A percentile compares a stretch with the other conserved stretches of the same genome.
These are phyloP conservation scores for Poecile montanus DNA, from an alignment of 2,797 vertebrate species.

Conservation along the genomic window DNA sequence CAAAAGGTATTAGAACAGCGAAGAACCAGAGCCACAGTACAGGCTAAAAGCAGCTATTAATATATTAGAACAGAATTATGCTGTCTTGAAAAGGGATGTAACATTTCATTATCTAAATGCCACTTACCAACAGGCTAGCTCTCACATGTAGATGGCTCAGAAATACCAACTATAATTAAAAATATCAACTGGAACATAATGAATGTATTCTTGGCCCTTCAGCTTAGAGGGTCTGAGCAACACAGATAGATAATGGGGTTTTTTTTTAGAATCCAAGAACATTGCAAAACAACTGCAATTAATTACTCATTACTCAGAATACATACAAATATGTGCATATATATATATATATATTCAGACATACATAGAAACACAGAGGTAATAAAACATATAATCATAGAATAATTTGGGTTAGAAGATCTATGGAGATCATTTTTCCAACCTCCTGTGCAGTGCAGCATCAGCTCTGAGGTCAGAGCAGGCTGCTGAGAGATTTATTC, in stretches of 20 bases:
- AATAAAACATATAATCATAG: neutral
- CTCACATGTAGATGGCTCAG: slow-evolving; percentile 17
- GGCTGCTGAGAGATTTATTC: neutral
- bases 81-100: slow-evolving; percentile 16
- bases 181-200: slow-evolving; percentile 31
- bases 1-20: neutral
- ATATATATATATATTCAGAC: neutral
- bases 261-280: neutral
- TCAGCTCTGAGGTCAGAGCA: neutral
- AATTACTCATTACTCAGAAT: neutral
- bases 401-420: neutral
- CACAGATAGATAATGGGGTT: neutral
- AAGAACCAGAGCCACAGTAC: neutral
- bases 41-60: slow-evolving; percentile 1
- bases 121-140: slow-evolving; percentile 43
- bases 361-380: neutral
- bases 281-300: neutral
- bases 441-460: neutral
- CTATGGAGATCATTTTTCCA: neutral
- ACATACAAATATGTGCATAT: accelerated
- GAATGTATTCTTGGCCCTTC: slow-evolving; percentile 14
- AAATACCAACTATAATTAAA: slow-evolving; percentile 60
- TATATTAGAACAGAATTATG: slow-evolving; percentile 17
- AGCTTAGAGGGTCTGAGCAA: neutral
- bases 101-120: slow-evolving; percentile 57